Evolutionary conservation across 2,797 vertebrate species (phyloP), one percentile per base, ranked within the genome.

Genomic region (Sebastes kiyomatsui): DNA sequence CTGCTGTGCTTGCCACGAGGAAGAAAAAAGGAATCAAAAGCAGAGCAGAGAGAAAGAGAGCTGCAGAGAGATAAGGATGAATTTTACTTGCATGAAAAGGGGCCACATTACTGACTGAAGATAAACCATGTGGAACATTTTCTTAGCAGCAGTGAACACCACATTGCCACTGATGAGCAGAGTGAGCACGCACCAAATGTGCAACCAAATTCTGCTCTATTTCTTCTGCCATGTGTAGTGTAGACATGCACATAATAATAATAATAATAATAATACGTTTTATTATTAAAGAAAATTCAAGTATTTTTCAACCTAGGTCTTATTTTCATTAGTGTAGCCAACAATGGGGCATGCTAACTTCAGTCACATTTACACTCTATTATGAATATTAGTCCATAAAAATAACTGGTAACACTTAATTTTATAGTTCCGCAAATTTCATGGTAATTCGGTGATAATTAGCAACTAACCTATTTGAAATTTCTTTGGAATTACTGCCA

Each of bases 1-100:
- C 91, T 90, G 94, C 92, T 87, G 89, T 82, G 87, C 88, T 93
- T 80, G 90, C 92, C 84, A 93, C 61, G 54, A 93, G 82, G 86
- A 90, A 86, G 80, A 86, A 84, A 90, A 90, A 83, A 67, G 77
- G 84, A 81, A 86, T 90, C 81, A 81, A 85, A 88, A 84, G 84
- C 87, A 79, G 75, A 89, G 83, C 72, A 76, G 79, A 82, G 77
- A 86, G 81, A 86, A 86, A 84, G 87, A 75, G 83, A 81, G 79
- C 91, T 73, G 86, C 78, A 71, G 64, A 79, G 72, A 90, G 88
- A 89, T 90, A 92, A 90, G 84, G 79, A 80, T 72, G 89, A 67
- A 89, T 91, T 87, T 85, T 84, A 77, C 82, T 81, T 78, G 83
- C 86, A 88, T 78, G 83, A 87, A 86, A 92, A 84, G 80, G 77